Conservation (phyloP, 2,888 invertebrate genomes). For the Rhagophthalmus giganteus region DNA sequence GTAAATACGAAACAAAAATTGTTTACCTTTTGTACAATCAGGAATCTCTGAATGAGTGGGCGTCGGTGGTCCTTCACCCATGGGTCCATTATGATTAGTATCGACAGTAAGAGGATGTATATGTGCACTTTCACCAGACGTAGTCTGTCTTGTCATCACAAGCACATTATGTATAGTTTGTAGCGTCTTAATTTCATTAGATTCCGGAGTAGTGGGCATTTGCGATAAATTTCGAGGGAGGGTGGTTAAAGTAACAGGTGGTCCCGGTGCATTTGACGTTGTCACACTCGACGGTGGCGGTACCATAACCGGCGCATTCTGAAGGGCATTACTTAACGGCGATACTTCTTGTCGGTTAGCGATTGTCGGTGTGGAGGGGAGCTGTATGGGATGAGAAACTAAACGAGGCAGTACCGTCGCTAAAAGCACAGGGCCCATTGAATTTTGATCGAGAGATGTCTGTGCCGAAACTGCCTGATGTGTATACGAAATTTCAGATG, state of each 20-base stretch:
- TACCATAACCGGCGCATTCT: constrained; percentile 45
- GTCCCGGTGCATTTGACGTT: constrained; percentile 54
- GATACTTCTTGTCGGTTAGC: constrained; percentile 44
- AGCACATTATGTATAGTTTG: constrained; percentile 39
- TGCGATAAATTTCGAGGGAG: constrained; percentile 59
- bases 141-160: constrained; percentile 33
- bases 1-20: too few relatives aligned
- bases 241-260: constrained; percentile 57
- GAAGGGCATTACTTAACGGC: constrained; percentile 41
- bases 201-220: constrained; percentile 37
- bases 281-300: constrained; percentile 53
- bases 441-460: constrained; percentile 34
- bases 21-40: constrained; percentile 68
- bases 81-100: constrained; percentile 52
- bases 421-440: constrained; percentile 63
- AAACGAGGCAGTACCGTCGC: constrained; percentile 69
- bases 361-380: constrained; percentile 48
- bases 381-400: constrained; percentile 60
- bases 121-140: constrained; percentile 45
- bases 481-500: constrained; percentile 76
- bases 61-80: constrained; percentile 69
- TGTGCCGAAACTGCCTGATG: constrained; percentile 42
- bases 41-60: constrained; percentile 77
- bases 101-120: constrained; percentile 59
- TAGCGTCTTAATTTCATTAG: constrained; percentile 43